Evolutionary conservation across 1,140 invertebrate genomes (phyloP), one percentile per base, ranked within the genome.

Genomic region (Proctacanthus coquilletti): DNA sequence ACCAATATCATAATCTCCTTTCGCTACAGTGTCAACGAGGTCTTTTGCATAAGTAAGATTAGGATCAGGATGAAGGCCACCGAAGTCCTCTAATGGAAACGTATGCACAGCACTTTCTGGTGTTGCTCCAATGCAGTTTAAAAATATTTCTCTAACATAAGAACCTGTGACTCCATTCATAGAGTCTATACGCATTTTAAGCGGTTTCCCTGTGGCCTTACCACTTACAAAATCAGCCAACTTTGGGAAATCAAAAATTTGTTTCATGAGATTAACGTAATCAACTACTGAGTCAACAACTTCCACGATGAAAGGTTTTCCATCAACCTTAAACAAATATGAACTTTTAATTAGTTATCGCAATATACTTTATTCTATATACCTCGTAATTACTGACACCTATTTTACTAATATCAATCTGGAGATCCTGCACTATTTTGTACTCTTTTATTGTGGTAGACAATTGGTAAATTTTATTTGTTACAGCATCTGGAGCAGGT

Each of bases 111-210:
- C 74, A 50, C 70, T 79, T 4, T 68, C 61, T 15, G 70, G 61
- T 18, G 70, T 62, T 4, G 83, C 78, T 1, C 84, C 81, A 19
- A 99, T 65, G 55, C 95, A 85, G 32, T 87, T 73, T 2, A 83
- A 63, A 53, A 97, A 91, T 46, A 98, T 93, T 42, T 76, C 68
- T 45, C 76, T 74, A 0, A 93, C 87, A 64, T 98, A 99, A 0
- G 93, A 87, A 13, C 95, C 95, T 50, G 93, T 98, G 1, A 98
- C 93, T 70, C 94, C 95, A 65, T 89, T 83, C 81, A 98, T 84
- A 11, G 83, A 75, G 66, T 98, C 84, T 34, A 98, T 80, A 18
- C 95, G 70, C 44, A 98, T 70, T 57, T 86, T 80, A 49, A 97
- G 79, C 0, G 76, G 70, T 39, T 72, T 69, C 37, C 69, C 60